These are phyloP conservation scores for Parauchenoglanis ngamensis DNA, from an alignment of 2,797 vertebrate genomes.

Conservation along the genomic window DNA sequence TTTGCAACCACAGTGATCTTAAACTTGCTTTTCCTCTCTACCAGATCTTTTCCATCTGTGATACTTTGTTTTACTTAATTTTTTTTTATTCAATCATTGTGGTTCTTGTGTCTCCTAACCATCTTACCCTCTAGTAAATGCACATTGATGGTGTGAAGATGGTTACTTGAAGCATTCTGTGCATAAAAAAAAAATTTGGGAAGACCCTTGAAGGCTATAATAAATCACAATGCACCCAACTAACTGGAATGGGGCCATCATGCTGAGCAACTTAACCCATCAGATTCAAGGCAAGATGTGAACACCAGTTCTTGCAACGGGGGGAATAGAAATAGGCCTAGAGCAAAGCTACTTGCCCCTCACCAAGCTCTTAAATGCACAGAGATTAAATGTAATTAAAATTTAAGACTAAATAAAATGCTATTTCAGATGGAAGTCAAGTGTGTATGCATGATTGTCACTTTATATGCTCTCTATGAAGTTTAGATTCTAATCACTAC, in stretches of 20 bases:
- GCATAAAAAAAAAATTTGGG: background rate
- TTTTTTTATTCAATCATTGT: background rate
- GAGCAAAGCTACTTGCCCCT: background rate
- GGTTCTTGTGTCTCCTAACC: background rate
- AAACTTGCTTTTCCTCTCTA: background rate
- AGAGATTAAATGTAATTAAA: background rate
- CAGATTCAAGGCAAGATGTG: background rate
- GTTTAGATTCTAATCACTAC: accelerated
- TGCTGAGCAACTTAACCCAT: background rate
- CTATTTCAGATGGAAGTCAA: too few relatives aligned
- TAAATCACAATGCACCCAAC: too few relatives aligned
- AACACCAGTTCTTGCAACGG: too few relatives aligned
- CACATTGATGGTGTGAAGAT: background rate
- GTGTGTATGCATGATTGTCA: background rate
- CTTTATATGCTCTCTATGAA: background rate
- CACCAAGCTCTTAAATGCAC: background rate
- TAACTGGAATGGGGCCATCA: too few relatives aligned
- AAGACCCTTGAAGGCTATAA: background rate
- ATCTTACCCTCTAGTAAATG: background rate
- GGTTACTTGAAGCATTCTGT: background rate
- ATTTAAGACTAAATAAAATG: conserved; percentile 14
- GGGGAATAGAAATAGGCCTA: background rate
- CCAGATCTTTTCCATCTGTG: background rate
- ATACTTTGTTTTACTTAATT: background rate
- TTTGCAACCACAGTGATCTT: background rate